Base-by-base conservation (phyloP, 2,113 vertebrate species). In the Paedocypris sp. region DNA sequence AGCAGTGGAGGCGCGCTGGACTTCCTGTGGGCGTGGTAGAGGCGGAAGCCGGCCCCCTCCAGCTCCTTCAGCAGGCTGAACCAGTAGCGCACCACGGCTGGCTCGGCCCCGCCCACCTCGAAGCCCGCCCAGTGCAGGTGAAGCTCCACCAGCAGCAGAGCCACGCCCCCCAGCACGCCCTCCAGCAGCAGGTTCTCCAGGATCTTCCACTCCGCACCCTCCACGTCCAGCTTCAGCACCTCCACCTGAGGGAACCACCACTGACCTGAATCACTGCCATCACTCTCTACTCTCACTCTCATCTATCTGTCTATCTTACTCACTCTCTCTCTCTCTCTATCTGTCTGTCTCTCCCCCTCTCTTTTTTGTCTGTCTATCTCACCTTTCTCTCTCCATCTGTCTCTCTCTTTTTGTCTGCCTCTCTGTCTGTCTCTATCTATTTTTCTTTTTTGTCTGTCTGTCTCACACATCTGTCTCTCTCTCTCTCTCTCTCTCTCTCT, bases 151-250 rank as follows among this genome's bases (percentile, higher is more conserved):
- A 96, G 66, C 68, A 97, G 80, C 79, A 98, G 94, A 26, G 92
- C 92, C 38, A 98, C 90, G 1, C 88, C 88, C 15, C 85, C 83
- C 19, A 94, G 76, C 26, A 95, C 87, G 33, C 87, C 84, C 57
- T 98, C 93, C 69, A 98, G 77, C 56, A 98, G 77, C 60, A 95
- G 70, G 46, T 98, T 98, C 81, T 98, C 95, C 75, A 98, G 69
- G 74, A 97, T 93, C 75, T 97, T 97, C 94, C 95, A 98, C 76
- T 98, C 93, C 0, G 92, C 93, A 0, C 93, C 96, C 72, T 97
- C 93, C 88, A 97, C 83, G 2, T 96, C 91, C 28, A 88, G 86
- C 77, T 97, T 98, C 43, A 98, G 83, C 32, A 96, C 78, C 39
- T 97, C 94, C 42, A 97, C 88, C 94, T 97, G 81, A n/a, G 33